Percentiles rank a stretch among this genome's conserved stretches.
These are phyloP conservation scores for Phymastichus coffea DNA, from an alignment of 1,140 invertebrate genomes.

Conservation along the genomic window DNA sequence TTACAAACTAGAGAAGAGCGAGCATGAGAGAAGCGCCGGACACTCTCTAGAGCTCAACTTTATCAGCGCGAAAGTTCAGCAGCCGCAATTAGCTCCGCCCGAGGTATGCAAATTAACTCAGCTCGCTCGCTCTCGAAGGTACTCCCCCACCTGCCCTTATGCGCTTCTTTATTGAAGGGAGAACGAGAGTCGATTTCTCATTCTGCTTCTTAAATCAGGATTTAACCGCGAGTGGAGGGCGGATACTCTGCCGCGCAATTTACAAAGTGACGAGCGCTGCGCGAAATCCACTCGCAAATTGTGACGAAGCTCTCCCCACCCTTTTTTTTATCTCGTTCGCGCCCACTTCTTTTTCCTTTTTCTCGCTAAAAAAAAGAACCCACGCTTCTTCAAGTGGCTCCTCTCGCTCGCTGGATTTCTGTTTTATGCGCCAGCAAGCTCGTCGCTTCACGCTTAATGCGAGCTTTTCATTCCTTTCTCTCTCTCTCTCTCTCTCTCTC, in stretches of 20 bases:
- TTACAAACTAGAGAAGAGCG: slow-evolving; percentile 8
- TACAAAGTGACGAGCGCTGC: slow-evolving; percentile 7
- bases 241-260: neutral
- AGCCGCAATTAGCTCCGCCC: slow-evolving; percentile 38
- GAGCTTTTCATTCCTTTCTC: neutral
- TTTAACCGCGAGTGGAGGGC: neutral
- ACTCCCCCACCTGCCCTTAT: neutral
- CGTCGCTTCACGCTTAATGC: too few species aligned
- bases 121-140: slow-evolving; percentile 29
- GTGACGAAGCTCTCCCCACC: neutral
- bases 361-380: neutral
- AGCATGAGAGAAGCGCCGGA: neutral
- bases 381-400: too few species aligned
- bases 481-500: neutral
- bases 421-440: too few species aligned
- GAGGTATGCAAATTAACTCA: slow-evolving; percentile 40
- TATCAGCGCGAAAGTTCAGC: slow-evolving; percentile 35
- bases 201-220: slow-evolving; percentile 22
- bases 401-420: too few species aligned
- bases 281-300: slow-evolving; percentile 21
- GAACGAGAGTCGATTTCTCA: slow-evolving; percentile 9
- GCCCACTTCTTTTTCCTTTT: neutral
- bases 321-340: neutral
- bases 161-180: slow-evolving; percentile 1
- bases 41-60: too few species aligned